Percentiles rank a stretch among this genome's conserved stretches.
phyloP scores from a whole-genome alignment of 1,140 invertebrate genomes.

The Forficula auricularia region DNA sequence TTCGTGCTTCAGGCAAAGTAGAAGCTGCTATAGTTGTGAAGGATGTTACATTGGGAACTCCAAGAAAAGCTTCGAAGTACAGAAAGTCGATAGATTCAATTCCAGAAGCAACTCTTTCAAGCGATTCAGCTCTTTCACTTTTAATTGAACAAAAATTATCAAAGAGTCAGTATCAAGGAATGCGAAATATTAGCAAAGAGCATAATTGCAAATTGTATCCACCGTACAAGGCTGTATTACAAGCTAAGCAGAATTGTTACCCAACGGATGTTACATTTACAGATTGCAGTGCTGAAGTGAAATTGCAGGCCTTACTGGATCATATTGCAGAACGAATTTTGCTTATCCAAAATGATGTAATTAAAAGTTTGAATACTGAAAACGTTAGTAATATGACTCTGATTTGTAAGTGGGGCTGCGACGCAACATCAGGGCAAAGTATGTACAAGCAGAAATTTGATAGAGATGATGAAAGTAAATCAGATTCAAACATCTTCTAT shows the following conservation, averaged over 20 bases:
- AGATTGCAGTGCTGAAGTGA: slow-evolving; percentile 13
- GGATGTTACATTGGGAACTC: slow-evolving; percentile 3
- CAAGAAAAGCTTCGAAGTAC: slow-evolving; percentile 2
- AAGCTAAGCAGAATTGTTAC: slow-evolving; percentile 15
- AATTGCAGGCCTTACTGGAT: slow-evolving; percentile 15
- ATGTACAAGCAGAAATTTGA: slow-evolving; percentile 20
- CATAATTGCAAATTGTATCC: slow-evolving; percentile 7
- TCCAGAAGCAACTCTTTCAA: slow-evolving; percentile 2
- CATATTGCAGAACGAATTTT: slow-evolving; percentile 15
- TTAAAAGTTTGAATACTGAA: slow-evolving; percentile 11
- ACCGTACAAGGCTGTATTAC: slow-evolving; percentile 10
- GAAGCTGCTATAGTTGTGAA: slow-evolving; percentile 6
- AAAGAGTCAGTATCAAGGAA: too few species aligned
- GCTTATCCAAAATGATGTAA: slow-evolving; percentile 12
- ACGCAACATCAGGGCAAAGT: slow-evolving; percentile 18
- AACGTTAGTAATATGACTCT: slow-evolving; percentile 11
- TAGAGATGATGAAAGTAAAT: slow-evolving; percentile 15
- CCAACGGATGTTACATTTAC: slow-evolving; percentile 11
- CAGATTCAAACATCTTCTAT: slow-evolving; percentile 19
- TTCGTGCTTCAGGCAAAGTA: background rate
- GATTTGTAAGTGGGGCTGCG: slow-evolving; percentile 21
- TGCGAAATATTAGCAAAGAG: slow-evolving; percentile 11
- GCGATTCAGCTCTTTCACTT: background rate
- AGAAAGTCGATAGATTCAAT: slow-evolving; percentile 2
- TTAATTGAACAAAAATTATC: too few species aligned